These are phyloP conservation scores for Silurus aristotelis DNA, from an alignment of 2,797 vertebrate species.

Conservation along the genomic window DNA sequence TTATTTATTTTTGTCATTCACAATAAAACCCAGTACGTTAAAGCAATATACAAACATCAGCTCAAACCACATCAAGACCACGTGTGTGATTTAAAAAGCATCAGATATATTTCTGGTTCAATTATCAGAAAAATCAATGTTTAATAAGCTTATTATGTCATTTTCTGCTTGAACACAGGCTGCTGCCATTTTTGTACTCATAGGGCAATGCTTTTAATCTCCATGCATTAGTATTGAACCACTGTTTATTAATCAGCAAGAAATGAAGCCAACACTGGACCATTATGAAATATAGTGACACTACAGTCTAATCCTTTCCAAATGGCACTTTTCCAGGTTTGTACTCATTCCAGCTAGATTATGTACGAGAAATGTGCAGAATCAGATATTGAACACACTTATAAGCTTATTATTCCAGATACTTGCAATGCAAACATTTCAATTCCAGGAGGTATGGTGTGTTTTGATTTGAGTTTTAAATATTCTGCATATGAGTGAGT, in stretches of 20 bases:
- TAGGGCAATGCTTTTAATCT: conserved; percentile 32
- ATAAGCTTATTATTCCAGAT: conserved; percentile 1
- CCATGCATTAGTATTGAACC: conserved; percentile 47
- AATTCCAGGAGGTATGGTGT: neutral
- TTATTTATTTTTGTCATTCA: neutral
- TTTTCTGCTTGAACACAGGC: conserved; percentile 46
- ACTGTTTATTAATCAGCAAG: conserved; percentile 50
- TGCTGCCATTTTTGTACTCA: conserved; percentile 37
- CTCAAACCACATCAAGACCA: conserved; percentile 53
- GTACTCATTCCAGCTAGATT: neutral
- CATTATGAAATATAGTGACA: conserved; percentile 37
- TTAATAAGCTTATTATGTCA: conserved; percentile 68
- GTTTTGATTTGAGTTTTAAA: neutral
- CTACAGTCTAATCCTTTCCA: conserved; percentile 3
- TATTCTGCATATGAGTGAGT: neutral
- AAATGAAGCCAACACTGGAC: conserved; percentile 44
- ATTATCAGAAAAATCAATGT: conserved; percentile 78
- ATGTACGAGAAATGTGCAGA: conserved; percentile 5
- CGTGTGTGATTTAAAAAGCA: conserved; percentile 67
- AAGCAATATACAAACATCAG: neutral
- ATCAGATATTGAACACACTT: neutral
- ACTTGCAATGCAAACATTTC: neutral
- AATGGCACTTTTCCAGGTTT: neutral
- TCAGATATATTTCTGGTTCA: conserved; percentile 73
- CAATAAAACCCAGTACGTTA: neutral